Evolutionary conservation across 30 jellyfish, hydroid and myxozoan species (phyloP), one percentile per base, ranked within the genome.

Genomic region (Hydra vulgaris): DNA sequence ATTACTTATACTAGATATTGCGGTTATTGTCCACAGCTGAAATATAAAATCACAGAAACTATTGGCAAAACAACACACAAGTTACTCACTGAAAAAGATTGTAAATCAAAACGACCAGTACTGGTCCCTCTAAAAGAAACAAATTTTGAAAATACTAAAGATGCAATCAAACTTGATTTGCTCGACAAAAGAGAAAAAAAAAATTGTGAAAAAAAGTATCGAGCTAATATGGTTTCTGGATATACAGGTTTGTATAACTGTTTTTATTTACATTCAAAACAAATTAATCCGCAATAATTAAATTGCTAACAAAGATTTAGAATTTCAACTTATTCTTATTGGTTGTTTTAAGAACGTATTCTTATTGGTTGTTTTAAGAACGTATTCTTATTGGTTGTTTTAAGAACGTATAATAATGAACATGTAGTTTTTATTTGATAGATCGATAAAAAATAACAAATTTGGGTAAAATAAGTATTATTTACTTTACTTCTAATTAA

Each of bases 31-130:
- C 89, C 95, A 16, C 95, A 85, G 26, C 79, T 79, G 56, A 85
- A 85, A 53, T 85, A 85, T 87, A 85, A 85, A 85, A 85, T 85
- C 78, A 85, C 66, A 0, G 87, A 85, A 25, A 85, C 93, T 54
- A 79, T 85, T 71, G 95, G 95, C n/a, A 85, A 85, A 73, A 85
- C 95, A 16, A 84, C 94, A 20, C 89, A 84, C 77, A 70, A 85
- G 8, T 81, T 79, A 17, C 55, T 79, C 23, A 56, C 95, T 26
- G 85, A 88, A 16, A 90, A 69, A 18, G 81, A 71, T 18, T 18
- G 79, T 25, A 23, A 90, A 16, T 79, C 95, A 17, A 54, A 26
- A 18, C 54, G 91, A n/a, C 82, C 93, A 7, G 92, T 85, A 25
- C 77, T 85, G 12, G 93, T 85, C 0, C 95, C 95, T n/a, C 23